Evolutionary conservation across 2,888 invertebrate species (phyloP).

Genomic region (Brenthis ino): DNA sequence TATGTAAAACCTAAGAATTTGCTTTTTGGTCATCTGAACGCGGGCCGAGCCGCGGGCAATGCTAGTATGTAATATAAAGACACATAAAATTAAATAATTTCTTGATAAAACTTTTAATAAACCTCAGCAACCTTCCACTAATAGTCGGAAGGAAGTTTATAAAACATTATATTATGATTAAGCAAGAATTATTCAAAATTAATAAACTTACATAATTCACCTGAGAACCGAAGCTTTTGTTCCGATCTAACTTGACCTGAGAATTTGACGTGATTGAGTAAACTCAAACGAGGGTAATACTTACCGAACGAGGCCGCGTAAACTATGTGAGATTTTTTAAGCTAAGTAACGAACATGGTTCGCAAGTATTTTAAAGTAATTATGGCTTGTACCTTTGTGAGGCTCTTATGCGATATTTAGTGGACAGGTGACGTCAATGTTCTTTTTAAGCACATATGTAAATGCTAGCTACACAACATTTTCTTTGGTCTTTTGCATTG

Average conservation of each 20-base stretch:
- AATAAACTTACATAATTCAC: conserved; percentile 25
- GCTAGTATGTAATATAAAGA: no score
- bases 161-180: conserved; percentile 17
- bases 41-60: no score
- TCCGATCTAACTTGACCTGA: conserved; percentile 33
- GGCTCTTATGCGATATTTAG: not conserved
- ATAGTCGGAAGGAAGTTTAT: no score
- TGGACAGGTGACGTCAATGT: no score
- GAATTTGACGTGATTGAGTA: conserved; percentile 40
- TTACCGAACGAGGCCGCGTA: conserved; percentile 32
- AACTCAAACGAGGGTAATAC: conserved; percentile 38
- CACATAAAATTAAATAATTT: no score
- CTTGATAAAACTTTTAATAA: no score
- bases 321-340: conserved; percentile 28
- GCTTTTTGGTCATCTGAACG: no score
- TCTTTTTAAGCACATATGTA: no score
- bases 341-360: conserved; percentile 7
- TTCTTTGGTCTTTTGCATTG: no score
- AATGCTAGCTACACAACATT: no score
- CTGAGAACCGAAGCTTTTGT: conserved; percentile 35
- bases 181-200: conserved; percentile 17
- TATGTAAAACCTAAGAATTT: no score
- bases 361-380: conserved; percentile 6
- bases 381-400: not conserved
- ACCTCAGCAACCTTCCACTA: no score